Conservation (phyloP, 2,797 vertebrate species). For the Mallotus villosus region DNA sequence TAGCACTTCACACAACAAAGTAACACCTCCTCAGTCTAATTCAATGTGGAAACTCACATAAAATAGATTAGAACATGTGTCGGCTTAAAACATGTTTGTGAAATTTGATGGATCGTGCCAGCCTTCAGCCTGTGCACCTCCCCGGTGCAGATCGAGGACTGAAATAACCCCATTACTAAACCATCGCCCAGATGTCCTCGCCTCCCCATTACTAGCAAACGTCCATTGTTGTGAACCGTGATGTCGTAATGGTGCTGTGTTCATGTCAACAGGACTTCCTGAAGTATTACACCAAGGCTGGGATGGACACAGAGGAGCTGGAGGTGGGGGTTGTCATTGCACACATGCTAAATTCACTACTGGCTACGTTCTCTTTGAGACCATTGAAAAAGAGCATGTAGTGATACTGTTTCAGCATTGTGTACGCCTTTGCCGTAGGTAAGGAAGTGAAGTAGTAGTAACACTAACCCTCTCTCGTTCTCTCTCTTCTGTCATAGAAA, state of each 20-base stretch:
- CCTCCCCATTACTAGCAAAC: constrained; percentile 48
- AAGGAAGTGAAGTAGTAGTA: neutral
- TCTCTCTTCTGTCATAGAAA: constrained; percentile 70
- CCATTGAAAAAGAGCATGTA: no score
- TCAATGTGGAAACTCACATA: constrained; percentile 28
- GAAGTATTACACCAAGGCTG: constrained; percentile 90
- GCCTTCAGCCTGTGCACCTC: constrained; percentile 26
- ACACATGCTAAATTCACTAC: neutral
- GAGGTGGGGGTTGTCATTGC: constrained; percentile 74
- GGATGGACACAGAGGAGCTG: constrained; percentile 84
- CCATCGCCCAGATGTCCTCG: constrained; percentile 57
- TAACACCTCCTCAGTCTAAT: constrained; percentile 2
- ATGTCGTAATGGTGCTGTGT: constrained; percentile 55
- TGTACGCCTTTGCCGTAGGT: neutral
- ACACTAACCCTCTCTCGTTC: neutral
- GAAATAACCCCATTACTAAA: constrained; percentile 52
- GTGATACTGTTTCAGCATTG: neutral
- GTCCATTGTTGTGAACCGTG: constrained; percentile 30
- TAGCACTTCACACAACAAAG: constrained; percentile 1
- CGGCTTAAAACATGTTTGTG: constrained; percentile 47
- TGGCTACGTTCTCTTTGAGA: neutral
- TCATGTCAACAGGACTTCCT: constrained; percentile 86
- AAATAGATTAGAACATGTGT: neutral
- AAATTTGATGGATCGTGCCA: constrained; percentile 45
- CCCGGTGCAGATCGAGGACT: constrained; percentile 46